Base-by-base conservation (phyloP, 2,797 vertebrate genomes). In the Acanthurus tractus region DNA sequence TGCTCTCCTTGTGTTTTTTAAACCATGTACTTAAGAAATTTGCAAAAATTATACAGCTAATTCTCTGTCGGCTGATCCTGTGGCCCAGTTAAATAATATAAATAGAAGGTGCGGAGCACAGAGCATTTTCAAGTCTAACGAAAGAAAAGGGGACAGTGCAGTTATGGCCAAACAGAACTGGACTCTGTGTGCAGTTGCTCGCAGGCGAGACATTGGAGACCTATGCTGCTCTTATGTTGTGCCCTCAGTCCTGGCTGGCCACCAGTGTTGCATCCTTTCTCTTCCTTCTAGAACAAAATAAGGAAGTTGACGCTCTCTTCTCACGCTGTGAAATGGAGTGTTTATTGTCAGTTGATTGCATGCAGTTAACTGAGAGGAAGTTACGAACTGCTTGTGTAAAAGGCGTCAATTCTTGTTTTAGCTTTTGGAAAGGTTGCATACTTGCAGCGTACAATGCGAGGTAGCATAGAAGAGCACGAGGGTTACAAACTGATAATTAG, bases 251-350 rank as follows among this genome's bases (percentile, higher is more conserved):
- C 83, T 79, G 74, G 40, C 80, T 61, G 78, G 79, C 76, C 62
- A 29, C 62, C 42, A n/a, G 72, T 61, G 79, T 89, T 81, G 81
- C 6, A 34, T 72, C 70, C 63, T 71, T 22, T 77, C 76, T 88
- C 88, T 92, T 92, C 88, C 88, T 82, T 71, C n/a, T 76, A 61
- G 73, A 91, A 91, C 90, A 93, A 93, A 93, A 91, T 85, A 83
- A 93, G 91, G 91, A 93, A 93, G 91, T 87, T 67, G 79, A 20
- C 54, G 9, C 70, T 87, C 87, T 88, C 76, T 67, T 83, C 79
- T 87, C 83, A 84, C 72, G 64, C 92, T 90, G 88, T 82, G 82
- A 90, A 86, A 88, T 72, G 76, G 67, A 81, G 88, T 77, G 87
- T 90, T 89, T 82, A 68, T 84, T 86, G 85, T 84, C 86, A 82